Evolutionary conservation across 2,113 vertebrate genomes (phyloP), one percentile per base, ranked within the genome.

Genomic region (Paramormyrops kingsleyae): DNA sequence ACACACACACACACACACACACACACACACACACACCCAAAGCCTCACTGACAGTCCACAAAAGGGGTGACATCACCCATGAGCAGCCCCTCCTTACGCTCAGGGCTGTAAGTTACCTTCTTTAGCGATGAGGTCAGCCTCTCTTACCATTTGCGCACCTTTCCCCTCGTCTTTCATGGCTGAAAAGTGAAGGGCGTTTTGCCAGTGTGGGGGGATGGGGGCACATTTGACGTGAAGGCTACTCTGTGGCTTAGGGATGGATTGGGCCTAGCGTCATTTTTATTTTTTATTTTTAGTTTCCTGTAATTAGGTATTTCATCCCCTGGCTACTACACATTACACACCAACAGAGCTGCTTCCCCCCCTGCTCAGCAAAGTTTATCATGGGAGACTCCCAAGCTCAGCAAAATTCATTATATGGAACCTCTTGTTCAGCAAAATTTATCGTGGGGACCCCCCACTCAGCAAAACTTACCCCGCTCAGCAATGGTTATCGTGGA

Each of bases 61-160:
- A 96, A 39, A 96, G 93, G 94, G 94, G 94, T 96, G 97, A 97
- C 96, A 97, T 97, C 97, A 97, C 95, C 95, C 96, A 96, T 96
- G 97, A 95, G 94, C 95, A 95, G 92, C 93, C 94, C 92, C 95
- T 62, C 92, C 95, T 95, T 95, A 95, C 94, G 95, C 96, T 94
- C 94, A 94, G 93, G 96, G 96, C 96, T 97, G 95, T 95, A 95
- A 94, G 95, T 93, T 93, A 94, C 94, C 95, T 96, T 96, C 96
- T 97, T 97, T 97, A 96, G 95, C 96, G 96, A 97, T 97, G 95
- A 97, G 97, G 97, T 97, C 96, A 97, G 95, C 95, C 93, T 92
- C 90, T 91, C 87, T 94, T 91, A 96, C 97, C 97, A 96, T 97
- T 95, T 96, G 93, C 93, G 93, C 10, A 93, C 95, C 93, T 97